Conservation (phyloP, 2,888 invertebrate species). For the Myopa tessellatipennis region DNA sequence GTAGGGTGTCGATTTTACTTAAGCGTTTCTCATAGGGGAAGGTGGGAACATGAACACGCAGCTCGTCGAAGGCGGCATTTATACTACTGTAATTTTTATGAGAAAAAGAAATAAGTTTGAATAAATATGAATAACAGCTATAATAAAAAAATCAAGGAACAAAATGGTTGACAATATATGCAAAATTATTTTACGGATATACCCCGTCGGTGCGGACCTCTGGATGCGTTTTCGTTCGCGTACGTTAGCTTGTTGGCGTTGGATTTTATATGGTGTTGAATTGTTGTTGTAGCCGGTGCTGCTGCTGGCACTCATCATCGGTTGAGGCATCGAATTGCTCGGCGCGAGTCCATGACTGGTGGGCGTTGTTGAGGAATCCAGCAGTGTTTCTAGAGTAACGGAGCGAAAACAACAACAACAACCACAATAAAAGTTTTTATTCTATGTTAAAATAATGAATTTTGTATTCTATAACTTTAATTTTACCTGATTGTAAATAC, state of each 20-base stretch:
- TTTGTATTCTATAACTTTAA: background rate
- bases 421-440: background rate
- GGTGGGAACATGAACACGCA: constrained; percentile 97
- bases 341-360: constrained; percentile 50
- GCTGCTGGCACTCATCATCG: constrained; percentile 57
- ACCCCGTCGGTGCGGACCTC: constrained; percentile 92
- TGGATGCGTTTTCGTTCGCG: constrained; percentile 98
- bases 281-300: constrained; percentile 52
- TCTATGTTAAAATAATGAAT: background rate
- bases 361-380: constrained; percentile 63
- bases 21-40: constrained; percentile 98
- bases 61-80: constrained; percentile 98
- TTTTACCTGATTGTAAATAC: constrained; percentile 64
- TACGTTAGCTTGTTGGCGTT: constrained; percentile 91
- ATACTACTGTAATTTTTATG: constrained; percentile 84
- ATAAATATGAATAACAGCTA: background rate
- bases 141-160: background rate
- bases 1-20: constrained; percentile 97
- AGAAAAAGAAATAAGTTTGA: constrained; percentile 34
- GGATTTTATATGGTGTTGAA: constrained; percentile 77
- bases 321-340: constrained; percentile 58
- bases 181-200: constrained; percentile 55
- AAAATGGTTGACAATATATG: background rate
- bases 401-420: background rate
- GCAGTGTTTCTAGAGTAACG: constrained; percentile 55